Conservation (phyloP, 1,140 invertebrate species). For the Lerema accius region DNA sequence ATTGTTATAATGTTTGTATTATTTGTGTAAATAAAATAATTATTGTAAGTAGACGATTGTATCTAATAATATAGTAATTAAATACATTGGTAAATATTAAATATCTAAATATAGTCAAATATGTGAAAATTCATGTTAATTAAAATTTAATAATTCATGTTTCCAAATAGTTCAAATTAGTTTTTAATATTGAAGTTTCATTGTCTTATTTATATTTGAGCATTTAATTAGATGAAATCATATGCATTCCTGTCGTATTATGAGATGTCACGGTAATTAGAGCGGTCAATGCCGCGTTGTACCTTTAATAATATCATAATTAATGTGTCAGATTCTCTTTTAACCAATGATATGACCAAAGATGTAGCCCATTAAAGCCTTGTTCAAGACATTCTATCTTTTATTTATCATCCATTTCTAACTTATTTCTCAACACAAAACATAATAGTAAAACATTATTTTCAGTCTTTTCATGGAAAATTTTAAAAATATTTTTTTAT, state of each 20-base stretch:
- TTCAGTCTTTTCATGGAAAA: too few relatives aligned
- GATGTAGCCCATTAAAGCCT: constrained; percentile 79
- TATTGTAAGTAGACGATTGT: constrained; percentile 69
- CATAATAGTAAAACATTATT: too few relatives aligned
- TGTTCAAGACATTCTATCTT: constrained; percentile 60
- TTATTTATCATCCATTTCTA: constrained; percentile 47
- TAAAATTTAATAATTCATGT: constrained; percentile 53
- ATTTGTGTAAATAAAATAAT: constrained; percentile 76
- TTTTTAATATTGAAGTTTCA: constrained; percentile 60
- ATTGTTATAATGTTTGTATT: constrained; percentile 80
- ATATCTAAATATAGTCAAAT: constrained; percentile 64
- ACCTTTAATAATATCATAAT: constrained; percentile 38
- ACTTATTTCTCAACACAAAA: too few relatives aligned
- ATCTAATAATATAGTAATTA: constrained; percentile 46
- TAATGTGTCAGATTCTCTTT: constrained; percentile 63
- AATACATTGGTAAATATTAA: constrained; percentile 55
- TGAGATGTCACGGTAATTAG: constrained; percentile 46
- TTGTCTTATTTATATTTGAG: constrained; percentile 55
- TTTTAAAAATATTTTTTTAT: too few relatives aligned
- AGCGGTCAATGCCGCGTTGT: constrained; percentile 44
- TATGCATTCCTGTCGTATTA: constrained; percentile 65
- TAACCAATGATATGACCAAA: constrained; percentile 82
- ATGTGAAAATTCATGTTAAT: constrained; percentile 53
- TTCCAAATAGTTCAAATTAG: constrained; percentile 74
- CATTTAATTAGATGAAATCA: constrained; percentile 58